These are phyloP conservation scores for Myotis lucifugus DNA, from an alignment of 2,113 vertebrate genomes.

Conservation along the genomic window DNA sequence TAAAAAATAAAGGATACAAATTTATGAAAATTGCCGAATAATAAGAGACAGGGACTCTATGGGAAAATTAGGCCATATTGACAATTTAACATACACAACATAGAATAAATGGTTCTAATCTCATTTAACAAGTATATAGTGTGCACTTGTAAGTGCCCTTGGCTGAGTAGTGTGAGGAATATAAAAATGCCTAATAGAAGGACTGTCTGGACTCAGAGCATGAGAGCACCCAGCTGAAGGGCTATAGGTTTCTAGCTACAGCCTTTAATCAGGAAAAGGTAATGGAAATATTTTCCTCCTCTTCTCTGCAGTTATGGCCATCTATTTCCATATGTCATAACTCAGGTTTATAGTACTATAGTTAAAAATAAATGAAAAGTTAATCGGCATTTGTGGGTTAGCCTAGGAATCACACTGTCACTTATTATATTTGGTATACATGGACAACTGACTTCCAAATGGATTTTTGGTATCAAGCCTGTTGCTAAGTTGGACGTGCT, in stretches of 20 bases:
- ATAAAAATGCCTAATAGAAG: not conserved
- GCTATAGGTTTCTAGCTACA: not conserved
- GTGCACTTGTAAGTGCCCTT: not conserved
- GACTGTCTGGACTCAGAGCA: not conserved
- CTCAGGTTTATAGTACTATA: not conserved
- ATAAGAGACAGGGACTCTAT: not conserved
- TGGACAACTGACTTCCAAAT: slow-evolving; percentile 11
- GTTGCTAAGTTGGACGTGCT: not conserved
- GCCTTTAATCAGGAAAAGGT: not conserved
- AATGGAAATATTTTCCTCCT: not conserved
- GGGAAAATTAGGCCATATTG: not conserved
- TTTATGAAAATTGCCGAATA: slow-evolving; percentile 9
- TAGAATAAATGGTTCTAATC: not conserved
- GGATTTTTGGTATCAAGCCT: slow-evolving; percentile 2
- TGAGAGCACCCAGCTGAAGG: not conserved
- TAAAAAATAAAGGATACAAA: not conserved
- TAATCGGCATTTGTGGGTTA: not conserved
- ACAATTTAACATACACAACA: not conserved
- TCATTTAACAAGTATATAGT: not conserved
- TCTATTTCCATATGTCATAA: not conserved
- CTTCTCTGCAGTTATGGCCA: not conserved
- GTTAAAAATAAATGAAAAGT: slow-evolving; percentile 22
- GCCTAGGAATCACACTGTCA: not conserved
- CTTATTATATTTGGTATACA: not conserved
- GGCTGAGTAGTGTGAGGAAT: not conserved